Evolutionary conservation across 2,113 vertebrate species (phyloP), one percentile per base, ranked within the genome.

Genomic region (Embiotoca jacksoni): DNA sequence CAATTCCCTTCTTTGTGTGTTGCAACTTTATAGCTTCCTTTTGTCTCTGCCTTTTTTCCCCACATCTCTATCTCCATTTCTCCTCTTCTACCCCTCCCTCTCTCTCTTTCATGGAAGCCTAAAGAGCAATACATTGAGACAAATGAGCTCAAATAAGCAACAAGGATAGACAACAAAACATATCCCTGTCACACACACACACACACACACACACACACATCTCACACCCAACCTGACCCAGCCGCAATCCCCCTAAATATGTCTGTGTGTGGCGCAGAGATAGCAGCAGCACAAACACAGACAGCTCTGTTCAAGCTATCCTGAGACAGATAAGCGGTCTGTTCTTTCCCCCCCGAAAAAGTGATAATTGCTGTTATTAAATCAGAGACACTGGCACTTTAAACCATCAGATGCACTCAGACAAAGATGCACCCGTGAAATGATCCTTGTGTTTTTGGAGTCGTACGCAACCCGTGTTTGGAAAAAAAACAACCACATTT

Each of bases 281-380:
- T 80, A 85, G 62, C 52, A 23, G 32, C 16, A 37, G 15, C 61
- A 69, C 54, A 84, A 85, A 87, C 75, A 64, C 41, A 61, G 23
- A 1, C 3, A n/a, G 72, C 69, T 73, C 81, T 75, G 68, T 80
- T 76, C 58, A 66, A 80, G 66, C 63, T 59, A 52, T 31, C 58
- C 39, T 1, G 69, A 52, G 65, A 23, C 58, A 5, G 46, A 85
- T 82, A 84, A 78, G 83, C 58, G 7, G 16, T 72, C 60, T 78
- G 61, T 69, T 23, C 52, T 49, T 37, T 30, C 2, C 44, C 13
- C 39, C 47, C 47, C 23, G 7, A 7, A 46, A 53, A 52, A 58
- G 65, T 78, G 61, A 83, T 82, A 75, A 85, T 86, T 80, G 58
- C 63, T 54, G 75, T 52, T 70, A 89, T 76, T 78, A 88, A 87